Conservation (phyloP, 2,797 vertebrate species). For the Cossypha niveicapilla region DNA sequence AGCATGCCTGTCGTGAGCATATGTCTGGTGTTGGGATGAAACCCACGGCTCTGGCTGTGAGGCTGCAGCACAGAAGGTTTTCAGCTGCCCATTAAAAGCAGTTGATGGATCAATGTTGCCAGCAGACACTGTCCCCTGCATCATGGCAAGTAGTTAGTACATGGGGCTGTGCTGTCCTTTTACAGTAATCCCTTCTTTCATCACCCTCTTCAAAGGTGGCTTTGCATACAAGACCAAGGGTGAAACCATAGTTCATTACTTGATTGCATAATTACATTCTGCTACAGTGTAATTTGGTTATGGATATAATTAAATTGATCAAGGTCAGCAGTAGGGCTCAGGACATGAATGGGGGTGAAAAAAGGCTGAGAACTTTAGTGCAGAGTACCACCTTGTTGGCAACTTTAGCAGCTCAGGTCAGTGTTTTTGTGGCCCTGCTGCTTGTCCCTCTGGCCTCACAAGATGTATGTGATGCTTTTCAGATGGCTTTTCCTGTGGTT, state of each 20-base stretch:
- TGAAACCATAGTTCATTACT: constrained; percentile 45
- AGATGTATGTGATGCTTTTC: neutral
- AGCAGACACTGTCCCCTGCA: neutral
- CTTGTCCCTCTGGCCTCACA: neutral
- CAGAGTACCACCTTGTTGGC: neutral
- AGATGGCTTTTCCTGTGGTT: neutral
- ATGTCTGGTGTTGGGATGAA: fast-evolving
- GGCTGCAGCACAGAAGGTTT: neutral
- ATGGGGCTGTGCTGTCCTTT: neutral
- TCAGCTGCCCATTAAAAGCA: neutral
- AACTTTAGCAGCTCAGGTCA: neutral
- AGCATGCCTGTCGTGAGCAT: neutral
- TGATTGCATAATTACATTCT: constrained; percentile 63
- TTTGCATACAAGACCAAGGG: constrained; percentile 33
- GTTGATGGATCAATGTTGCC: neutral
- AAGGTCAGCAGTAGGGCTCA: constrained; percentile 49
- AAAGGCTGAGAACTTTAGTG: neutral
- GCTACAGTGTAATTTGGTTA: constrained; percentile 33
- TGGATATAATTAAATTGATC: constrained; percentile 52
- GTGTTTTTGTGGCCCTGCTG: neutral
- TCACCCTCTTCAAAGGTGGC: constrained; percentile 31
- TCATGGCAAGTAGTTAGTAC: neutral
- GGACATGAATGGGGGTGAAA: neutral
- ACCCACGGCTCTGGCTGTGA: neutral
- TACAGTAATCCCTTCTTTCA: neutral